A percentile compares a stretch with the other conserved stretches of the same genome.
Evolutionary conservation across 2,113 vertebrate genomes (phyloP).

Genomic region (Podarcis raffonei): DNA sequence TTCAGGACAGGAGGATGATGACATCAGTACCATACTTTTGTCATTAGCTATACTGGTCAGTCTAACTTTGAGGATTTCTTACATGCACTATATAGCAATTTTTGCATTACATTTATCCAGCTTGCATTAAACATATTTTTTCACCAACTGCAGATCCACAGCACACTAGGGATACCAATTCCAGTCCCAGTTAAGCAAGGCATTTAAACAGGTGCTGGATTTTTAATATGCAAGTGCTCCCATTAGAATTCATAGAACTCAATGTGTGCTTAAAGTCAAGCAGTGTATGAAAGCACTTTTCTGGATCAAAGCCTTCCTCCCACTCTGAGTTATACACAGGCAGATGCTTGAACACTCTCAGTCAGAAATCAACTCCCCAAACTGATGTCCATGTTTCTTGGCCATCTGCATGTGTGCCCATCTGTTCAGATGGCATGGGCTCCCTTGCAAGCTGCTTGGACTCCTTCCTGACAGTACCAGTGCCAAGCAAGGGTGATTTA

Average conservation of each 20-base stretch:
- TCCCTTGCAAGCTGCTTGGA: constrained; percentile 13
- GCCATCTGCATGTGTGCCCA: constrained; percentile 49
- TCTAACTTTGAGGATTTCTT: constrained; percentile 16
- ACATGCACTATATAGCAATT: background rate
- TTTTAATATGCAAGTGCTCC: background rate
- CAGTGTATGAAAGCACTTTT: constrained; percentile 17
- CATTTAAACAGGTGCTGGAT: constrained; percentile 12
- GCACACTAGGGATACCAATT: background rate
- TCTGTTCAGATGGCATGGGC: constrained; percentile 46
- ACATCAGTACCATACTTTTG: background rate
- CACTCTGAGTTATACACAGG: constrained; percentile 15
- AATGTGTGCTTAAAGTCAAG: constrained; percentile 2
- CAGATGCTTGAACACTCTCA: constrained; percentile 53
- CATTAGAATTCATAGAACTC: constrained; percentile 5
- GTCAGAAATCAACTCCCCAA: constrained; percentile 47
- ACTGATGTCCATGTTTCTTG: constrained; percentile 34
- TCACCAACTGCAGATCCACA: fast-evolving
- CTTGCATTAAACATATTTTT: background rate
- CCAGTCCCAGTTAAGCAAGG: background rate
- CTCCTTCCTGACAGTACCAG: constrained; percentile 8
- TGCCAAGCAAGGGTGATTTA: constrained; percentile 8
- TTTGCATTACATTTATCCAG: background rate
- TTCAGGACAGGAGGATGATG: background rate
- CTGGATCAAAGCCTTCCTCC: constrained; percentile 46
- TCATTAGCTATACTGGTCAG: background rate